These are phyloP conservation scores for Ctena decussata DNA, from an alignment of 2,888 invertebrate genomes.

Conservation along the genomic window DNA sequence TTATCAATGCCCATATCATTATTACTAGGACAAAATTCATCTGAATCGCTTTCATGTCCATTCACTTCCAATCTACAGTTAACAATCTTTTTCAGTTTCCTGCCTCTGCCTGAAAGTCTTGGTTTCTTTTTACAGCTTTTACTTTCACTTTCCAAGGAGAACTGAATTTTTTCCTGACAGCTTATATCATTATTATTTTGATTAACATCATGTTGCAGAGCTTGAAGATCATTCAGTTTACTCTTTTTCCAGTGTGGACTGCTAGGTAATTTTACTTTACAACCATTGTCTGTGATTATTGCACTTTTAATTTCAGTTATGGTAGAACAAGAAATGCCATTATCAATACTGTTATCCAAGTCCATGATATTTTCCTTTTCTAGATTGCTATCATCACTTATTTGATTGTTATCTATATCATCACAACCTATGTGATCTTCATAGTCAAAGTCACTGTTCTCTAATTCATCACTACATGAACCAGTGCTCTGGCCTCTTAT, in stretches of 20 bases:
- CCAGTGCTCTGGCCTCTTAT: conserved; percentile 53
- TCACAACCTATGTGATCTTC: conserved; percentile 68
- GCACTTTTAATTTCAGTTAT: conserved; percentile 28
- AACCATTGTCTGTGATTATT: conserved; percentile 31
- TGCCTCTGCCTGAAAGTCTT: neutral
- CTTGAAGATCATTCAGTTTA: conserved; percentile 38
- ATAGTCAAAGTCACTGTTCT: conserved; percentile 60
- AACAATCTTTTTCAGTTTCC: neutral
- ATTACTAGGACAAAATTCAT: conserved; percentile 2
- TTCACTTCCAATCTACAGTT: conserved; percentile 24
- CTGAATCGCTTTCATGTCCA: conserved; percentile 37
- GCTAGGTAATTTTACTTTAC: conserved; percentile 25
- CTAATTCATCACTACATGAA: conserved; percentile 55
- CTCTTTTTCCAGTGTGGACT: conserved; percentile 61
- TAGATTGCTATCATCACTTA: conserved; percentile 58
- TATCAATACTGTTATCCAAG: conserved; percentile 1
- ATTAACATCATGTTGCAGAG: conserved; percentile 5
- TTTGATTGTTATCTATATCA: conserved; percentile 56
- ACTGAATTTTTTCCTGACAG: conserved; percentile 6
- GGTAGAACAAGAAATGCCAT: neutral
- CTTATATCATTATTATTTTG: conserved; percentile 2
- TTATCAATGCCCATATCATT: conserved; percentile 42
- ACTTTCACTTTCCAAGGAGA: neutral
- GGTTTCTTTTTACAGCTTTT: conserved; percentile 2
- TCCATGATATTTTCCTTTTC: conserved; percentile 16